Percentiles rank a stretch among this genome's conserved stretches.
Evolutionary conservation across 2,888 invertebrate species (phyloP).

Genomic region (Idaea straminata): DNA sequence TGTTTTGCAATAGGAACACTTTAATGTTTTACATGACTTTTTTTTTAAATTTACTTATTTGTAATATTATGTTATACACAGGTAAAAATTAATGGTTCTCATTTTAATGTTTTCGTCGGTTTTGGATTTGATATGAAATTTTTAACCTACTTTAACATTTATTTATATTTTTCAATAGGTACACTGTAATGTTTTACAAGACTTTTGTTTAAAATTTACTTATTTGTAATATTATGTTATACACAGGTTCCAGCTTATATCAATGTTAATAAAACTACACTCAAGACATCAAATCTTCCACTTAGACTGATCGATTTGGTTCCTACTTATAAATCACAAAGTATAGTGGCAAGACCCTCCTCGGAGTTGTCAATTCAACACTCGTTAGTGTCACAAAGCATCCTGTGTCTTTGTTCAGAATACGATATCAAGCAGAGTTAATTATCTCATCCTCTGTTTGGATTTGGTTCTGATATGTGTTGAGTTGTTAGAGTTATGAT

Average conservation of each 20-base stretch:
- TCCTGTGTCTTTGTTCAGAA: conserved; percentile 62
- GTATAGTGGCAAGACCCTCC: conserved; percentile 42
- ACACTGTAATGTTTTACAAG: too few relatives aligned
- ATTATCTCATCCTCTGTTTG: conserved; percentile 37
- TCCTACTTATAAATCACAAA: conserved; percentile 7
- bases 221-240: too few relatives aligned
- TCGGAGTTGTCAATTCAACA: conserved; percentile 56
- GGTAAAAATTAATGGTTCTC: conserved; percentile 8
- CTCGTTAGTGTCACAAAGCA: conserved; percentile 65
- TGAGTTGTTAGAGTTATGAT: conserved; percentile 6
- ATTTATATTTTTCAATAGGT: too few relatives aligned
- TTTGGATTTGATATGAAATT: not conserved
- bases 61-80: too few relatives aligned
- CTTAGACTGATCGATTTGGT: not conserved
- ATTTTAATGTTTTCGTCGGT: too few relatives aligned
- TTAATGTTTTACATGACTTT: too few relatives aligned
- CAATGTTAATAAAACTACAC: not conserved
- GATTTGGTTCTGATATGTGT: conserved; percentile 21
- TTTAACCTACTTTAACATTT: too few relatives aligned
- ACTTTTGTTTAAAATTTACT: too few relatives aligned
- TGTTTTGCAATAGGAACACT: too few relatives aligned
- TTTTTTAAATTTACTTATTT: too few relatives aligned
- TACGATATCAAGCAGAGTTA: conserved; percentile 37
- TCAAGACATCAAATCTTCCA: not conserved
- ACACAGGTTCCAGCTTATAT: too few relatives aligned